Evolutionary conservation across 2,113 vertebrate genomes (phyloP).

Genomic region (Sceloporus undulatus): DNA sequence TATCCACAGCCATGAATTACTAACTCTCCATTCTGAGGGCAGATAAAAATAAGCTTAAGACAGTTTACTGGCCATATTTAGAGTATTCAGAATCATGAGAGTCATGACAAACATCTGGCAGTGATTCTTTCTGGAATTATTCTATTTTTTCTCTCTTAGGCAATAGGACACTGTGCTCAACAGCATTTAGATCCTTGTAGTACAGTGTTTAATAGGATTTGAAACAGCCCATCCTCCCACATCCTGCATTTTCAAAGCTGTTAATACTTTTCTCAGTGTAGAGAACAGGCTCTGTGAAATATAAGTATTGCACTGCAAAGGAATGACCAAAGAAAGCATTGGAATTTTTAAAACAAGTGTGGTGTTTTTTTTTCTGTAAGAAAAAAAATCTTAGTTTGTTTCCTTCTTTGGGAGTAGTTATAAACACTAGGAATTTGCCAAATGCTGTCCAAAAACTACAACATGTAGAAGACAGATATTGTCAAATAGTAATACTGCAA

Average conservation of each 20-base stretch:
- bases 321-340: conserved; percentile 1
- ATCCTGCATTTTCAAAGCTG: conserved; percentile 61
- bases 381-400: not conserved
- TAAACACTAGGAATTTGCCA: not conserved
- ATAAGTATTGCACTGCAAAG: not conserved
- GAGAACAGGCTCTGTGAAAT: conserved; percentile 13
- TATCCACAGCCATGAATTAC: conserved; percentile 66
- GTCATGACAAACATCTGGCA: conserved; percentile 79
- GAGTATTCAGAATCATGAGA: conserved; percentile 51
- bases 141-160: conserved; percentile 68
- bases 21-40: conserved; percentile 72
- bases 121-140: conserved; percentile 76
- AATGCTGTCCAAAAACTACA: not conserved
- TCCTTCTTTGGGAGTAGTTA: accelerated
- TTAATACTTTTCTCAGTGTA: conserved; percentile 54
- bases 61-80: conserved; percentile 78
- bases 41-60: conserved; percentile 71
- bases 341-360: not conserved
- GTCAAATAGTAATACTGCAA: not conserved
- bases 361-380: not conserved
- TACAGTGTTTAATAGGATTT: conserved; percentile 52
- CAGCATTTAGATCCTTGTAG: conserved; percentile 29
- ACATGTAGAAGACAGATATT: not conserved
- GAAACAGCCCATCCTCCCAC: conserved; percentile 56
- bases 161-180: conserved; percentile 65